Percentiles rank a stretch among this genome's conserved stretches.
Conservation (phyloP, 92 coral and sea anemone species). For the Siderastrea siderea region DNA sequence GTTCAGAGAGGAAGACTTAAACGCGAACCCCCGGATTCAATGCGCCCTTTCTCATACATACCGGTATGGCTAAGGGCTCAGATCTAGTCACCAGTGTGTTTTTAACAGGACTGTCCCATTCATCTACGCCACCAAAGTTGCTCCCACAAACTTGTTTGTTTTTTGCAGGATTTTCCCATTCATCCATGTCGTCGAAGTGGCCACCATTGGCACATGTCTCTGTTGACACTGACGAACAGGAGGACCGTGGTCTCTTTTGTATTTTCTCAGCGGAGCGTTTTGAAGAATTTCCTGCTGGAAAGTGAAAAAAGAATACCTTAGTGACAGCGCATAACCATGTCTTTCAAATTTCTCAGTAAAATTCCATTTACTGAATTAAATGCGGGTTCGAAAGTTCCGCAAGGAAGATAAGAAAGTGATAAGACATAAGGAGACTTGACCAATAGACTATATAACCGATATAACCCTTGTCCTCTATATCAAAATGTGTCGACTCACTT, state of each 20-base stretch:
- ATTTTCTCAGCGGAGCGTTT: background rate
- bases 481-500: background rate
- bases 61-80: too few species aligned
- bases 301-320: background rate
- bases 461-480: too few species aligned
- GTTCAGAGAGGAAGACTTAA: too few species aligned
- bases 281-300: constrained; percentile 13
- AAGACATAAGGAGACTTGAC: background rate
- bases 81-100: background rate
- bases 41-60: too few species aligned
- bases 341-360: background rate
- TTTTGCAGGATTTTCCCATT: background rate
- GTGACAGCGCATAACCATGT: background rate
- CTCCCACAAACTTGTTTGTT: background rate
- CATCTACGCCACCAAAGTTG: too few species aligned
- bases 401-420: background rate
- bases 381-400: background rate
- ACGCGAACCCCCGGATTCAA: too few species aligned
- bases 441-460: background rate
- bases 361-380: background rate
- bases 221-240: background rate
- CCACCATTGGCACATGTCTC: background rate
- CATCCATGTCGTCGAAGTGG: background rate
- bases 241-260: background rate
- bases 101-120: background rate